Conservation (phyloP, 2,113 vertebrate genomes). For the Oceanodroma tethys region DNA sequence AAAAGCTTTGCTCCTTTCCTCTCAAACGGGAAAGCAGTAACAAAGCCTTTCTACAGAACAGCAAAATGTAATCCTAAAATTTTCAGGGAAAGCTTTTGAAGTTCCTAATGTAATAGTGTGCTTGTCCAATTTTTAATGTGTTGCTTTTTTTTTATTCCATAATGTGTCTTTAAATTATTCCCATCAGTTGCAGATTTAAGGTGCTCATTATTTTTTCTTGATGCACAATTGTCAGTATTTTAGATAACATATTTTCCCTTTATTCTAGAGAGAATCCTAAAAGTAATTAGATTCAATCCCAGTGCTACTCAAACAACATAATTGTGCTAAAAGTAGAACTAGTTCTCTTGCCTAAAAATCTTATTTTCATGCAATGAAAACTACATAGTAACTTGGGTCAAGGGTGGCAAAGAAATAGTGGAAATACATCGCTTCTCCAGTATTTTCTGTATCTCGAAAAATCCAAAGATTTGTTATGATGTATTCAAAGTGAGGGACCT, state of each 20-base stretch:
- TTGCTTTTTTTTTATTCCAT: background rate
- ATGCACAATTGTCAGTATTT: background rate
- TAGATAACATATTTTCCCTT: background rate
- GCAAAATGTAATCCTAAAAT: background rate
- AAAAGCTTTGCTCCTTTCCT: slow-evolving; percentile 62
- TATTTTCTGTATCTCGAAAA: background rate
- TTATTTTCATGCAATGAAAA: background rate
- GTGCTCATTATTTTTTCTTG: background rate
- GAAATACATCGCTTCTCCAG: background rate
- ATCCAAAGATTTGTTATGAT: background rate
- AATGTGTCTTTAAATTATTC: background rate
- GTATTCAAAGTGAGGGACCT: background rate
- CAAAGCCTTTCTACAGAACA: slow-evolving; percentile 10
- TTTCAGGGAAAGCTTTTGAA: background rate
- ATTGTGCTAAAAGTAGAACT: background rate
- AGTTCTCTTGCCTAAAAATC: background rate
- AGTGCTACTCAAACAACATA: background rate
- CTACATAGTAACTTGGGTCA: background rate
- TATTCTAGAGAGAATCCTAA: background rate
- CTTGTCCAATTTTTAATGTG: background rate
- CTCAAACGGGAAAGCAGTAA: slow-evolving; percentile 56
- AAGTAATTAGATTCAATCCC: background rate
- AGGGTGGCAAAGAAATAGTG: background rate
- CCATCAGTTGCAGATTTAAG: background rate
- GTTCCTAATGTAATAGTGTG: background rate